phyloP scores from a whole-genome alignment of 2,888 invertebrate genomes.

The Podotricha telesiphe region DNA sequence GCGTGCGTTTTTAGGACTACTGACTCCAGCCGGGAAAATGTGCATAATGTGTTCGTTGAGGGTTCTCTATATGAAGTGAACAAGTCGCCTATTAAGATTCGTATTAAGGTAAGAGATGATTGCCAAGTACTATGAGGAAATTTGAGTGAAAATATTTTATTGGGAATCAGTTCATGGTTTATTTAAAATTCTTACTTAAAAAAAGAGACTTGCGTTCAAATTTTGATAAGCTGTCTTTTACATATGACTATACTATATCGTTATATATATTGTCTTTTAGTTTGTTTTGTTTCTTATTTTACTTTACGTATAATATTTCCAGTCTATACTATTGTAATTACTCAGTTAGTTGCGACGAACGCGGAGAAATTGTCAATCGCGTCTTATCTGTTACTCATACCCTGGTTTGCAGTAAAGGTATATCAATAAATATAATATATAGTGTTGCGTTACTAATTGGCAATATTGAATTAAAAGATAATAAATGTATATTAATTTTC shows the following conservation, averaged over 20 bases:
- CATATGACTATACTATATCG: too few species aligned
- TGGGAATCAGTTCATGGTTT: too few species aligned
- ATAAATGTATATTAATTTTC: too few species aligned
- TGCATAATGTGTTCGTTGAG: constrained; percentile 91
- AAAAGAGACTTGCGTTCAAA: too few species aligned
- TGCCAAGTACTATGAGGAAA: too few species aligned
- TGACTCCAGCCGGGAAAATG: constrained; percentile 82
- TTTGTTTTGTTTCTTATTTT: too few species aligned
- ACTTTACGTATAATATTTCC: neutral
- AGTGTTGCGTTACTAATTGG: too few species aligned
- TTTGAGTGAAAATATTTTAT: too few species aligned
- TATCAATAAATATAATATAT: constrained; percentile 3
- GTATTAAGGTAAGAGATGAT: constrained; percentile 79
- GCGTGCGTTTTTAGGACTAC: constrained; percentile 91
- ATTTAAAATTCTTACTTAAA: too few species aligned
- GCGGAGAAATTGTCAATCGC: constrained; percentile 4
- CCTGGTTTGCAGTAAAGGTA: neutral
- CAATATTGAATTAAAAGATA: neutral
- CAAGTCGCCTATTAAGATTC: constrained; percentile 75
- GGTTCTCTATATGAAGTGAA: constrained; percentile 88
- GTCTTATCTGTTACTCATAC: neutral
- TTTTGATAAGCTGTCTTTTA: too few species aligned
- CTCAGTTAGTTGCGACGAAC: constrained; percentile 8
- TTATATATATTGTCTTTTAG: too few species aligned
- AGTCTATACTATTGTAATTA: neutral